Evolutionary conservation across 37 sponge, comb jelly and placozoan species (phyloP), one percentile per base, ranked within the genome.

Genomic region (Bolinopsis microptera): DNA sequence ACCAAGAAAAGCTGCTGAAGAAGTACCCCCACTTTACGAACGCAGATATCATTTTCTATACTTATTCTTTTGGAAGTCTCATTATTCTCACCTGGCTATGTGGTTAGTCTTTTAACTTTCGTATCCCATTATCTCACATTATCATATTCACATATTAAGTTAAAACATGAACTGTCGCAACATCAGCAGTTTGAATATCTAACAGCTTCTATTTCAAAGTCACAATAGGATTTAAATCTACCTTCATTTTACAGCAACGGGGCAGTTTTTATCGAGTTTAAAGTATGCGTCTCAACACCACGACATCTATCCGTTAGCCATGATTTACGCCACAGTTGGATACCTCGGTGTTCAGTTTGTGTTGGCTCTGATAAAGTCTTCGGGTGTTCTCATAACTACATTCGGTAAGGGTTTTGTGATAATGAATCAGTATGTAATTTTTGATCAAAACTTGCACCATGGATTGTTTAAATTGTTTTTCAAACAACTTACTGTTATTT

Each of bases 281-380:
- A n/a, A 23, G 26, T 86, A 30, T 30, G 36, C 61, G 0, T 18
- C 27, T n/a, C 26, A 39, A 21, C 90, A 86, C 90, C 8, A 28
- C 1, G 61, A 86, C 25, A 39, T 93, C 5, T 93, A 93, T 39
- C 76, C 76, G 35, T 30, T 95, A 74, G 94, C 94, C 0, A 69
- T 92, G 75, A 38, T 95, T 0, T 96, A 95, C 95, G 94, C 96
- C 0, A 40, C 95, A 5, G 80, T 96, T 72, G 97, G 97, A 0
- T 97, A 96, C 92, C 24, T 97, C 21, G 97, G 97, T 28, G 92
- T 97, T 67, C 94, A 94, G 90, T 96, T 94, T 93, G 97, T 97
- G 31, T 41, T 97, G 40, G 93, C 83, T 0, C 92, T 96, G 28
- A 94, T 97, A 16, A 69, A 80, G 26, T 76, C 93, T 0, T 95